Conservation (phyloP, 2,113 vertebrate species). For the Cottus gobio region DNA sequence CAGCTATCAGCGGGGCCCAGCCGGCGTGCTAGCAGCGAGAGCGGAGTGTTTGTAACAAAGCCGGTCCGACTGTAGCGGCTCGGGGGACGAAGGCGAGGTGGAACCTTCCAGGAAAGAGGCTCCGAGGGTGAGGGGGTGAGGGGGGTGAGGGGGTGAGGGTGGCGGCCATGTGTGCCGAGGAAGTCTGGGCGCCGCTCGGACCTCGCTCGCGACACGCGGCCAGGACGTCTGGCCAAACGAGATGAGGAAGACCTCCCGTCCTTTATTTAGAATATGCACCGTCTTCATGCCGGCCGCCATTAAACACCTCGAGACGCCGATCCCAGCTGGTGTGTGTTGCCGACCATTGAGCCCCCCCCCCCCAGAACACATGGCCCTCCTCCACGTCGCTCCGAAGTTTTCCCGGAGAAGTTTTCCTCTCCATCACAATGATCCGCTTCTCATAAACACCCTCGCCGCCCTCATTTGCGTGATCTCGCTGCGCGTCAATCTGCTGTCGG, state of each 20-base stretch:
- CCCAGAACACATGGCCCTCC: neutral
- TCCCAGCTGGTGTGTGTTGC: neutral
- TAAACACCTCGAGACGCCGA: neutral
- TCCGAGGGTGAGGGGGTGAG: slow-evolving; percentile 14
- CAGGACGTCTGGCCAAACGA: slow-evolving; percentile 43
- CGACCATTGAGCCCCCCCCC: neutral
- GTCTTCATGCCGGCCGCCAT: no score
- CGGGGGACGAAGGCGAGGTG: slow-evolving; percentile 65
- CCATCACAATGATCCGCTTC: slow-evolving; percentile 29
- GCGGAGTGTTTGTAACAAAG: slow-evolving; percentile 67
- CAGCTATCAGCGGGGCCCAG: slow-evolving; percentile 73
- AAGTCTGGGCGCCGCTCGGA: slow-evolving; percentile 46
- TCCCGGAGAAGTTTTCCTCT: slow-evolving; percentile 52
- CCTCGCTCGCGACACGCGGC: slow-evolving; percentile 16
- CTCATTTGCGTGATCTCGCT: slow-evolving; percentile 78
- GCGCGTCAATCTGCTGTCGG: slow-evolving; percentile 79
- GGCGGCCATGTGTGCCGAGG: slow-evolving; percentile 62
- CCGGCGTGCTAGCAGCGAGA: slow-evolving; percentile 70
- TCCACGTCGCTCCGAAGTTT: slow-evolving; percentile 47
- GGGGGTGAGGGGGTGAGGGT: neutral
- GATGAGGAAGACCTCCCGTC: slow-evolving; percentile 19
- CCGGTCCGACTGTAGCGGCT: slow-evolving; percentile 64
- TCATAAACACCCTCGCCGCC: slow-evolving; percentile 47
- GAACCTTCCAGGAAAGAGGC: slow-evolving; percentile 67
- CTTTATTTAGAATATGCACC: no score